phyloP scores from a whole-genome alignment of 2,113 vertebrate species.

The Sebastes schlegelii region DNA sequence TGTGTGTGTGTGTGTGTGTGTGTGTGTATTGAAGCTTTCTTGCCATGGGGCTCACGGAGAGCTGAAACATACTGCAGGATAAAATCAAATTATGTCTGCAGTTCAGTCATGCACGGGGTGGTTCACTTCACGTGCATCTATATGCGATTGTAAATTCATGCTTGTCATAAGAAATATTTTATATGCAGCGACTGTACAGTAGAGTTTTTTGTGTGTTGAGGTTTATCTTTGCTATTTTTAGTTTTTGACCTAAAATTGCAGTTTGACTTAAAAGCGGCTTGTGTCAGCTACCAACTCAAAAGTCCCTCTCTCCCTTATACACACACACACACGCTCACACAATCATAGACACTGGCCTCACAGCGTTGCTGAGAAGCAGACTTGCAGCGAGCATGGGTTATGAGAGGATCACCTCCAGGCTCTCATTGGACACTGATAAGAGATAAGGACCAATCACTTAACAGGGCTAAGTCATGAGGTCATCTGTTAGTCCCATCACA shows the following conservation, averaged over 20 bases:
- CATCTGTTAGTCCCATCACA: constrained; percentile 46
- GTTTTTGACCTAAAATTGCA: neutral
- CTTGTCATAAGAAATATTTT: constrained; percentile 30
- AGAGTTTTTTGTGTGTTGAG: neutral
- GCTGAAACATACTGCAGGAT: constrained; percentile 27
- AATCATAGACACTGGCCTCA: neutral
- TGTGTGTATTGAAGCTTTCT: neutral
- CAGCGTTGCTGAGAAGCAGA: constrained; percentile 16
- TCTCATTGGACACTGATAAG: constrained; percentile 65
- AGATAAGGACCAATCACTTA: constrained; percentile 66
- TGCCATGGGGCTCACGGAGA: constrained; percentile 10
- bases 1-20: constrained; percentile 1
- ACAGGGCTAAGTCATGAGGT: constrained; percentile 47
- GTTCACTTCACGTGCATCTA: neutral
- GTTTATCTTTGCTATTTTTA: constrained; percentile 2
- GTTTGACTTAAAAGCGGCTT: constrained; percentile 5
- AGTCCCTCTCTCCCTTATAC: neutral
- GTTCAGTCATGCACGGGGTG: constrained; percentile 10
- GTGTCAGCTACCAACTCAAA: neutral
- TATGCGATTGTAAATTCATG: constrained; percentile 28
- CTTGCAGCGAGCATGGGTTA: constrained; percentile 51
- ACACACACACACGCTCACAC: neutral
- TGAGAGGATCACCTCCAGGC: constrained; percentile 64
- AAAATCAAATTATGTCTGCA: constrained; percentile 33
- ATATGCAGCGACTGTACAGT: neutral